Evolutionary conservation across 1,140 invertebrate species (phyloP), one percentile per base, ranked within the genome.

Genomic region (Musca vetustissima): DNA sequence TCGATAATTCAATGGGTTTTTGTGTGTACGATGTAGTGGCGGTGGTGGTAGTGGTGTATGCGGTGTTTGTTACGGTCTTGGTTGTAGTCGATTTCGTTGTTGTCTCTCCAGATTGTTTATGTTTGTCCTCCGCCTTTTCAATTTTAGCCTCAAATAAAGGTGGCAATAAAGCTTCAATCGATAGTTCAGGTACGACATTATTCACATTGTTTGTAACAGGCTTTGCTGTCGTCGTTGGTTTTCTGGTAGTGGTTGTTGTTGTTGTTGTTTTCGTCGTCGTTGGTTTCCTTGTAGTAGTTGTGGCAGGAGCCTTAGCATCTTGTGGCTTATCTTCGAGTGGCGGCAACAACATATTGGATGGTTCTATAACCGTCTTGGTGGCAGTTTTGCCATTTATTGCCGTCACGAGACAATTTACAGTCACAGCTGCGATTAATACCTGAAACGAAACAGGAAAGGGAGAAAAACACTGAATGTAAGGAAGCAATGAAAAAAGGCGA

Each of bases 361-460:
- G 57, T n/a, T 36, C 28, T 36, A 9, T 32, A 28, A 36, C n/a
- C 36, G 28, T 36, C 8, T 61, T 32, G 28, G n/a, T 61, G 32
- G 57, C 24, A 28, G 25, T 24, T 61, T 43, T 19, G 36, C 15
- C 57, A 61, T 61, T 61, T 61, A 61, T 61, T 61, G 57, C 17
- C 28, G 57, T 36, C 57, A 61, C 57, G 57, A 61, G 57, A 61
- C 57, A 61, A 61, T 61, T 61, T 61, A 61, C 57, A 61, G 57
- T 61, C 57, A 61, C 57, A 61, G 57, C 57, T 61, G 57, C 57
- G 25, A 61, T 61, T 61, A 61, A 61, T 61, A 61, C 57, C 57
- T 61, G 19, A 19, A 11, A 61, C 28, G 25, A 28, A 52, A 13
- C 21, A 52, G 17, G 13, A 13, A 21, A 52, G 21, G 7, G 21